A percentile compares a stretch with the other conserved stretches of the same genome.
These are phyloP conservation scores for Notospermus geniculatus DNA, from an alignment of 1,140 invertebrate genomes.

Conservation along the genomic window DNA sequence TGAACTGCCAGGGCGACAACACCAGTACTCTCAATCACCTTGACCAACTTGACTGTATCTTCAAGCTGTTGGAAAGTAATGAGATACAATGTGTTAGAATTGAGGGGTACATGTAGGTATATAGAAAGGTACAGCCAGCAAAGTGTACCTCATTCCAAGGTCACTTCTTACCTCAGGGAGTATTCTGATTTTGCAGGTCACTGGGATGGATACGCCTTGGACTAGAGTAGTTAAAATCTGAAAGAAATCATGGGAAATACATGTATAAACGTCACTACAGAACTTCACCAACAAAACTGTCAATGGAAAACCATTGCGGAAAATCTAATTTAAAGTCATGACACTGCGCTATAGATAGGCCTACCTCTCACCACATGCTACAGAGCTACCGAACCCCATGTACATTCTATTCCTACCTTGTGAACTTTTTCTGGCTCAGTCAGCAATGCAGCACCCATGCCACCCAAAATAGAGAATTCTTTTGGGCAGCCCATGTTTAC, in stretches of 20 bases:
- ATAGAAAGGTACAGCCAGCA: too few relatives aligned
- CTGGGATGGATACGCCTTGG: conserved; percentile 69
- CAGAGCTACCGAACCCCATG: too few relatives aligned
- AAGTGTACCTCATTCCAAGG: too few relatives aligned
- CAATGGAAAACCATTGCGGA: too few relatives aligned
- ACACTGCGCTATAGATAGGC: too few relatives aligned
- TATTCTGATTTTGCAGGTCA: conserved; percentile 95
- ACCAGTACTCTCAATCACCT: conserved; percentile 77
- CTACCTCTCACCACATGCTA: too few relatives aligned
- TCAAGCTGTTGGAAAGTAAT: conserved; percentile 61
- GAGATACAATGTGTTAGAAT: too few relatives aligned
- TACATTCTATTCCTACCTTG: conserved; percentile 54
- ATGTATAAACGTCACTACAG: too few relatives aligned
- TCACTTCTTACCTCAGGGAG: conserved; percentile 62
- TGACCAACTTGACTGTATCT: conserved; percentile 74
- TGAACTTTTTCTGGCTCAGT: conserved; percentile 60
- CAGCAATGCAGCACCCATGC: conserved; percentile 83
- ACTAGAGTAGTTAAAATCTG: conserved; percentile 82
- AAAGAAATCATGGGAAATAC: too few relatives aligned
- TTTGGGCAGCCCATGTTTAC: conserved; percentile 99
- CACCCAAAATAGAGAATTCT: conserved; percentile 94
- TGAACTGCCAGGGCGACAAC: conserved; percentile 92
- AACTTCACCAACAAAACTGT: too few relatives aligned
- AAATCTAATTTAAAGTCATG: too few relatives aligned
- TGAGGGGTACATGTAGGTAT: too few relatives aligned